phyloP scores from a whole-genome alignment of 2,113 vertebrate species.

The Cynoglossus semilaevis region DNA sequence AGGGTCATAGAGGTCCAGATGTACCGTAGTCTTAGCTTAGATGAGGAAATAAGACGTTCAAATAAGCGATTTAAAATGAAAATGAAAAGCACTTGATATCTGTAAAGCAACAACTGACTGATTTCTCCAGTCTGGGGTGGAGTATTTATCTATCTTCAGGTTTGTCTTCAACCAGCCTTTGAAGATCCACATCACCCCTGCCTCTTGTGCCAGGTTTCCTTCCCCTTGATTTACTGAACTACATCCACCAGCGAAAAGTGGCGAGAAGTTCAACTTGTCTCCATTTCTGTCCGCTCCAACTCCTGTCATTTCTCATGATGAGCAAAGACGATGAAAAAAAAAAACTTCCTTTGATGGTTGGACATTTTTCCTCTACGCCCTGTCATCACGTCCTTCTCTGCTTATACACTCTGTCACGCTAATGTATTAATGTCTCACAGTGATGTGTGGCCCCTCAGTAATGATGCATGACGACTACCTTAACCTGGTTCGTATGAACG shows the following conservation, averaged over 20 bases:
- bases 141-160: slow-evolving; percentile 52
- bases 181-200: slow-evolving; percentile 38
- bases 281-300: slow-evolving; percentile 24
- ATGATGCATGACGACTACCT: slow-evolving; percentile 25
- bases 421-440: slow-evolving; percentile 33
- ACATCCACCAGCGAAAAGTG: slow-evolving; percentile 17
- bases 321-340: not conserved
- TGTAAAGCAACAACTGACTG: too few species aligned
- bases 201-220: slow-evolving; percentile 33
- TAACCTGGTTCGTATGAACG: slow-evolving; percentile 14
- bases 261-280: slow-evolving; percentile 40
- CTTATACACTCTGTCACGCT: slow-evolving; percentile 27
- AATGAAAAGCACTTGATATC: too few species aligned
- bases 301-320: slow-evolving; percentile 23
- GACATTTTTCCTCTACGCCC: slow-evolving; percentile 30
- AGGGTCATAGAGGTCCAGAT: slow-evolving; percentile 32
- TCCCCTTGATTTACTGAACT: slow-evolving; percentile 35
- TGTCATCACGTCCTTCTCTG: slow-evolving; percentile 35
- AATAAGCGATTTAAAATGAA: too few species aligned
- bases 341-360: slow-evolving; percentile 24
- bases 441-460: slow-evolving; percentile 25
- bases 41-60: slow-evolving; percentile 37
- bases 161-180: slow-evolving; percentile 46
- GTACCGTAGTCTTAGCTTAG: slow-evolving; percentile 44
- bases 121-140: slow-evolving; percentile 60